Percentiles rank a stretch among this genome's conserved stretches.
phyloP scores from a whole-genome alignment of 1,140 invertebrate species.

The Microplitis mediator region DNA sequence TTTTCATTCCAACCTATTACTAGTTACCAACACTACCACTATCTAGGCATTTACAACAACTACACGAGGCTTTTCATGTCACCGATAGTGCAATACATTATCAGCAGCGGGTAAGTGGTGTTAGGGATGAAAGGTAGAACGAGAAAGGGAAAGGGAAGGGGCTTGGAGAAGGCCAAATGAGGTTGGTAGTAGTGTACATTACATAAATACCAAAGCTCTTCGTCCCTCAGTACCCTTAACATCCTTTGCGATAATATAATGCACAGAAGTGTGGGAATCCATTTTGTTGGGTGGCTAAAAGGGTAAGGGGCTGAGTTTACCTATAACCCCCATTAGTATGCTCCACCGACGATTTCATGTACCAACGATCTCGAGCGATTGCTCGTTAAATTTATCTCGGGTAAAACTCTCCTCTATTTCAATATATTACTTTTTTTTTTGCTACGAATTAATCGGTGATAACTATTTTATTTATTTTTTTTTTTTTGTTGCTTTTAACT shows the following conservation, averaged over 20 bases:
- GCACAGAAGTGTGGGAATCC: background rate
- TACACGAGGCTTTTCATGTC: background rate
- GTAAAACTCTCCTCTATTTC: too few relatives aligned
- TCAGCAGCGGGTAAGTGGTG: background rate
- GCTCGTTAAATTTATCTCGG: slow-evolving; percentile 3
- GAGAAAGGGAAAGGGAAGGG: background rate
- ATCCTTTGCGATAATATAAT: background rate
- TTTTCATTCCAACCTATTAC: too few relatives aligned
- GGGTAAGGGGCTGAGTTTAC: background rate
- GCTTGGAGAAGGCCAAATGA: background rate
- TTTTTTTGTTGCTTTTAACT: too few relatives aligned
- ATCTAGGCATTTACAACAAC: too few relatives aligned
- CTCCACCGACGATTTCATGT: background rate
- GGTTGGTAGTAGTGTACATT: background rate
- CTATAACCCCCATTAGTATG: background rate
- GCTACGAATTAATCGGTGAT: too few relatives aligned
- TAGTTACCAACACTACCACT: too few relatives aligned
- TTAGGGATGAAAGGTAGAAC: too few relatives aligned
- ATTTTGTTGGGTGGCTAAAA: background rate
- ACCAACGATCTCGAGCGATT: background rate
- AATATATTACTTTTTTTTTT: too few relatives aligned
- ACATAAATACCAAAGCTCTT: slow-evolving; percentile 1
- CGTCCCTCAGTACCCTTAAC: background rate
- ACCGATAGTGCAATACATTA: background rate
- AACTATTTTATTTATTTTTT: too few relatives aligned